phyloP scores from a whole-genome alignment of 2,888 invertebrate genomes.

The Drosophila peninsularis region DNA sequence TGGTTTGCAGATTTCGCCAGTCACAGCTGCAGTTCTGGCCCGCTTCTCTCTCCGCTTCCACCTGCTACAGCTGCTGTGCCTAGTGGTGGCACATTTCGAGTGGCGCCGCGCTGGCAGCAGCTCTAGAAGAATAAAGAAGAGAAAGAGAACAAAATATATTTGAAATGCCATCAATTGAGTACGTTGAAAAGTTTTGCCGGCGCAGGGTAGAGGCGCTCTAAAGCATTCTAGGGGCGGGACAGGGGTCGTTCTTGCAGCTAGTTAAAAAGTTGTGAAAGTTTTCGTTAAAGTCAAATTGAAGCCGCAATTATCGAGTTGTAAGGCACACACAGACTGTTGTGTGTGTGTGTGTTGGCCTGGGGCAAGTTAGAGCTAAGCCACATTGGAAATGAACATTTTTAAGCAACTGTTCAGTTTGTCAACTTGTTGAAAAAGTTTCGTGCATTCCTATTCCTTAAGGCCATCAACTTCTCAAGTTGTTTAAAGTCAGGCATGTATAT shows the following conservation, averaged over 20 bases:
- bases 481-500: background rate
- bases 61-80: constrained; percentile 33
- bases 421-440: constrained; percentile 52
- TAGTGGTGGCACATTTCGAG: constrained; percentile 62
- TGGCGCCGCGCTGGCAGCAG: constrained; percentile 41
- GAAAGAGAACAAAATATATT: constrained; percentile 6
- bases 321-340: constrained; percentile 34
- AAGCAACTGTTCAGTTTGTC: constrained; percentile 54
- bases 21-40: constrained; percentile 50
- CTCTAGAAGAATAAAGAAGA: constrained; percentile 35
- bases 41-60: constrained; percentile 25
- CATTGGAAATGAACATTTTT: constrained; percentile 53
- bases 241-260: constrained; percentile 42
- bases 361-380: constrained; percentile 21
- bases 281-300: constrained; percentile 78
- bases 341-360: constrained; percentile 36
- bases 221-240: background rate
- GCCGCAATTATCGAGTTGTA: constrained; percentile 79
- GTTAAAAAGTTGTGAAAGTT: constrained; percentile 74
- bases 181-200: constrained; percentile 57
- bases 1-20: constrained; percentile 71
- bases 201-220: background rate
- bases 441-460: constrained; percentile 18
- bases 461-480: constrained; percentile 23
- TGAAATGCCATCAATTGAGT: constrained; percentile 49